Evolutionary conservation across 2,113 vertebrate species (phyloP).

Genomic region (Corythornis vintsioides): DNA sequence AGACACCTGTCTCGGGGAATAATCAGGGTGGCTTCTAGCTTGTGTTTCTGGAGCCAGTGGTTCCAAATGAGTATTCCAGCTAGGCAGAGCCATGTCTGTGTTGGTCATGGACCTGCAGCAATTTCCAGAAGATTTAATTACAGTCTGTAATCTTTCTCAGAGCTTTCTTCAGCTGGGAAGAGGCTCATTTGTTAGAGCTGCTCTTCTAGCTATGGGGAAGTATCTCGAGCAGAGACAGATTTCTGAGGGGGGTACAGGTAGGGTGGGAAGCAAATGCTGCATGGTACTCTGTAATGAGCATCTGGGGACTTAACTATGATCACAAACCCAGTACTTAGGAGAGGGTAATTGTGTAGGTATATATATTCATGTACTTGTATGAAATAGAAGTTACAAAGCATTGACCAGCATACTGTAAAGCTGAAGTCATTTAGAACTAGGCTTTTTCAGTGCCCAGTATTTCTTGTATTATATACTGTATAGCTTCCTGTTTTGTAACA

Average conservation of each 20-base stretch:
- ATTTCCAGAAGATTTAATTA: slow-evolving; percentile 1
- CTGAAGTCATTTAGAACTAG: neutral
- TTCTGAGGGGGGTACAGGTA: neutral
- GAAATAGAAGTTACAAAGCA: neutral
- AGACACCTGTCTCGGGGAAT: fast-evolving
- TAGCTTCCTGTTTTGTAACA: slow-evolving; percentile 40
- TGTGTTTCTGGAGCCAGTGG: neutral
- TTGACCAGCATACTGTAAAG: neutral
- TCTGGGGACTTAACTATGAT: neutral
- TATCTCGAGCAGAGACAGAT: neutral
- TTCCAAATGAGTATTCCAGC: neutral
- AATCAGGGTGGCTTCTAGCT: neutral
- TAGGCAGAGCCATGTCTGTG: fast-evolving
- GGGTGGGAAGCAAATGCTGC: neutral
- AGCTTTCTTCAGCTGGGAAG: neutral
- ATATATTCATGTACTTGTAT: neutral
- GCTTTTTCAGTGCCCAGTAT: neutral
- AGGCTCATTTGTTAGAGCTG: neutral
- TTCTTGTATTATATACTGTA: slow-evolving; percentile 39
- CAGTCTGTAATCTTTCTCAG: neutral
- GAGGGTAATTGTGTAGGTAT: neutral
- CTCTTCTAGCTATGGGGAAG: neutral
- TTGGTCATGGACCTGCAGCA: neutral
- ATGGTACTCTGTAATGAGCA: neutral
- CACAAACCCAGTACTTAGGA: neutral